Percentiles rank a stretch among this genome's conserved stretches.
phyloP scores from a whole-genome alignment of 35 echinoderm and acorn worm species.

The Stichopus chloronotus region DNA sequence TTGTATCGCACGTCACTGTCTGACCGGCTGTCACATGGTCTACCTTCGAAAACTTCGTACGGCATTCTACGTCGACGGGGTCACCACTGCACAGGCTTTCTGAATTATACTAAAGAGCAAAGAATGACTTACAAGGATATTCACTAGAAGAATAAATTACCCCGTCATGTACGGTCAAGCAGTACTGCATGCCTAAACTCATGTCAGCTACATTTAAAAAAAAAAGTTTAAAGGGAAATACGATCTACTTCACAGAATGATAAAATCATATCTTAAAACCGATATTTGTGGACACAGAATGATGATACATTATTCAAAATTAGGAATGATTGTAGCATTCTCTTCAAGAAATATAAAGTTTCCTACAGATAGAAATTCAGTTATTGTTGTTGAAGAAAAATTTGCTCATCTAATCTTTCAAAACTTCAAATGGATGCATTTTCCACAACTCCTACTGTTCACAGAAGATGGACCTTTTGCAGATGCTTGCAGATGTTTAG shows the following conservation, averaged over 20 bases:
- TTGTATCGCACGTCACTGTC: not conserved
- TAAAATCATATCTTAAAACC: not conserved
- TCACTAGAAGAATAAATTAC: not conserved
- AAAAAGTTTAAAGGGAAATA: not conserved
- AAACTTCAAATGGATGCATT: too few relatives aligned
- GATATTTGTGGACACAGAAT: not conserved
- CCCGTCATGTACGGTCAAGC: not conserved
- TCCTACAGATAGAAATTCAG: too few relatives aligned
- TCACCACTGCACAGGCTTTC: not conserved
- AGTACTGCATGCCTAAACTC: not conserved
- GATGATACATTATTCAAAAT: not conserved
- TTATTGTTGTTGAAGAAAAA: too few relatives aligned
- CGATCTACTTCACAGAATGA: not conserved
- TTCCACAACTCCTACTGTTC: too few relatives aligned
- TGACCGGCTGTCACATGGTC: not conserved
- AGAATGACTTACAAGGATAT: not conserved
- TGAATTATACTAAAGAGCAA: not conserved
- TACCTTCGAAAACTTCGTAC: slow-evolving; percentile 3
- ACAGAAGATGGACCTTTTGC: too few relatives aligned
- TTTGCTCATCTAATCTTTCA: too few relatives aligned
- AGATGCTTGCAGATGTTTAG: too few relatives aligned
- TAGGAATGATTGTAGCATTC: too few relatives aligned
- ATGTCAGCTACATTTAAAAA: not conserved
- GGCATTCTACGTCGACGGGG: not conserved
- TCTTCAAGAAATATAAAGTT: too few relatives aligned